Conservation (phyloP, 2,797 vertebrate genomes). For the Monodelphis domestica region DNA sequence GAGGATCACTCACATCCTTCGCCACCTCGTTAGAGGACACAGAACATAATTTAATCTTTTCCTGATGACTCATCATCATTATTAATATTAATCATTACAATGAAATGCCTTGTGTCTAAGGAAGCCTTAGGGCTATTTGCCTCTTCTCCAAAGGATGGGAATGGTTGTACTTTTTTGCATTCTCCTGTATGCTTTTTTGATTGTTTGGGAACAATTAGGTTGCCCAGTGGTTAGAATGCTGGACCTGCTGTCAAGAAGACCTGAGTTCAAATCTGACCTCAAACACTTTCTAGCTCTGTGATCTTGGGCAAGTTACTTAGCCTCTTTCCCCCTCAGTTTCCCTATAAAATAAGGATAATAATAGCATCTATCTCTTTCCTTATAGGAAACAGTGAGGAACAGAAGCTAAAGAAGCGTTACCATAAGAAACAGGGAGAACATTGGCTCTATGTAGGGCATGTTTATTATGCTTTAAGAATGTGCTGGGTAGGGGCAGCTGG, state of each 20-base stretch:
- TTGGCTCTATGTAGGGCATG: not conserved
- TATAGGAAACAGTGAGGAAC: not conserved
- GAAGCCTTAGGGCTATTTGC: not conserved
- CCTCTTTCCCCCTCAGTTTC: not conserved
- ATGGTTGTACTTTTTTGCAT: not conserved
- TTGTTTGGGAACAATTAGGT: not conserved
- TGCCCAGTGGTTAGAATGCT: not conserved
- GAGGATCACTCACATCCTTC: not conserved
- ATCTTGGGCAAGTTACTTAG: not conserved
- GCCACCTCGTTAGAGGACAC: not conserved
- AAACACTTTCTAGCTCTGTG: not conserved
- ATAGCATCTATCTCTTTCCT: not conserved
- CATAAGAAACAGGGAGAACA: not conserved
- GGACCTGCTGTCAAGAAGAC: not conserved
- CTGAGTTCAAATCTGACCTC: not conserved
- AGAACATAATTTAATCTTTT: not conserved
- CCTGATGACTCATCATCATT: not conserved
- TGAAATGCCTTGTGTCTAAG: not conserved
- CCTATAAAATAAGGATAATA: not conserved
- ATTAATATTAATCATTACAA: not conserved
- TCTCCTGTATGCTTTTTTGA: not conserved
- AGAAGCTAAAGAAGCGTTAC: no score
- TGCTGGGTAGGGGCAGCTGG: no score
- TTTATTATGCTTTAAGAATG: no score
- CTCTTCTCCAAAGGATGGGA: not conserved